phyloP scores from a whole-genome alignment of 1,140 invertebrate genomes.

The Mercenaria mercenaria region DNA sequence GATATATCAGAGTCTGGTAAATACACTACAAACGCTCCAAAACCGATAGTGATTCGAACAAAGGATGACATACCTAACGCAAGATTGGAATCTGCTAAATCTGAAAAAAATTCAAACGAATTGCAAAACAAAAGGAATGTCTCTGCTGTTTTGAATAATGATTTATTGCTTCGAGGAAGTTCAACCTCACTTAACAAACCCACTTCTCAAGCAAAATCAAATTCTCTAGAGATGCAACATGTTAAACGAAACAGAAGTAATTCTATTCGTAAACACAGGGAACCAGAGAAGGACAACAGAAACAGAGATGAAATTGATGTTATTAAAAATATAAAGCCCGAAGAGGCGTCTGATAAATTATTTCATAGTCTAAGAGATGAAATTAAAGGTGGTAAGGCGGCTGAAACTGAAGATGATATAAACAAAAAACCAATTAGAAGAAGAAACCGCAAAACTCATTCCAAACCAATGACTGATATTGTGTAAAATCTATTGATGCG shows the following conservation, averaged over 20 bases:
- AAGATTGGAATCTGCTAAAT: not conserved
- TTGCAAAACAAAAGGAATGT: not conserved
- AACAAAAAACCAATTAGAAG: conserved; percentile 54
- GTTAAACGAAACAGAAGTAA: not conserved
- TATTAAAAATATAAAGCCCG: conserved; percentile 64
- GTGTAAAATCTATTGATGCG: no score
- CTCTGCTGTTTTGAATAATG: not conserved
- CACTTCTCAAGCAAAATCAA: not conserved
- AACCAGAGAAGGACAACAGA: conserved; percentile 45
- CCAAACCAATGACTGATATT: conserved; percentile 52
- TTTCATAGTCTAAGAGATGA: conserved; percentile 69
- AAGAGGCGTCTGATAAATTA: conserved; percentile 62
- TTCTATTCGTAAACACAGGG: conserved; percentile 11
- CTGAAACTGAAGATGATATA: conserved; percentile 48
- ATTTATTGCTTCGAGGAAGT: not conserved
- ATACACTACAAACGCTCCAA: conserved; percentile 5
- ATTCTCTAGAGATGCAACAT: not conserved
- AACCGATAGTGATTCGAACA: conserved; percentile 45
- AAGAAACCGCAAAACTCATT: conserved; percentile 16
- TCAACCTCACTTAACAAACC: not conserved
- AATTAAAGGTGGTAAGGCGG: conserved; percentile 77
- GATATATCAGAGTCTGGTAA: not conserved
- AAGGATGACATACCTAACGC: not conserved
- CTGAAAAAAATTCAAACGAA: not conserved
- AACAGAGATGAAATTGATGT: conserved; percentile 71